Conservation (phyloP, 2,888 invertebrate species). For the Blera fallax region DNA sequence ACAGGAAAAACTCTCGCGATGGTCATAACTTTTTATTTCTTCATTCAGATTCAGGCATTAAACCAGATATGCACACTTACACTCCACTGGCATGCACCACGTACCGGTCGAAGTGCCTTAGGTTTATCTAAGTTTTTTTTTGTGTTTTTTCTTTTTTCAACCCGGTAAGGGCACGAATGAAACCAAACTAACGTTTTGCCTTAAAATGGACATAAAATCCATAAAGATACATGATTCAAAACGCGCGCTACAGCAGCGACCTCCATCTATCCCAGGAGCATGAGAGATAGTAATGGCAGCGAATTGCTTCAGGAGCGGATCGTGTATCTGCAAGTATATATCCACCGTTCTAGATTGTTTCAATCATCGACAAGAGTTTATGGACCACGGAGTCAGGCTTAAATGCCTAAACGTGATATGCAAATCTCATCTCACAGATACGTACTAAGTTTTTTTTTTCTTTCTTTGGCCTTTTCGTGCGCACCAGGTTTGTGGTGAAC, state of each 20-base stretch:
- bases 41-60: constrained; percentile 56
- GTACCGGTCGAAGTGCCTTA: constrained; percentile 22
- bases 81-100: not conserved
- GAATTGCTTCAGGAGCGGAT: constrained; percentile 13
- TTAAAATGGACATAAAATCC: constrained; percentile 69
- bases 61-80: constrained; percentile 16
- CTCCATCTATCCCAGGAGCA: constrained; percentile 24
- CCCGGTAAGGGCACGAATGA: constrained; percentile 63
- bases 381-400: constrained; percentile 67
- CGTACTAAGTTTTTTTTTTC: not conserved
- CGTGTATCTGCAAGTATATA: not conserved
- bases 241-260: constrained; percentile 10
- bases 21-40: constrained; percentile 69
- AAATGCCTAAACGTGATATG: constrained; percentile 71
- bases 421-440: constrained; percentile 58
- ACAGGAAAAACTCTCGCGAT: constrained; percentile 1
- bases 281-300: not conserved
- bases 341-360: constrained; percentile 58
- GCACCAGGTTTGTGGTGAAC: constrained; percentile 14
- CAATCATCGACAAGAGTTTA: constrained; percentile 66
- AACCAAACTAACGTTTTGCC: constrained; percentile 25
- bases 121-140: constrained; percentile 44
- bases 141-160: constrained; percentile 7
- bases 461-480: not conserved
- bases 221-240: constrained; percentile 66